A percentile compares a stretch with the other conserved stretches of the same genome.
Conservation (phyloP, 2,113 vertebrate genomes). For the Chloropsis cyanopogon region DNA sequence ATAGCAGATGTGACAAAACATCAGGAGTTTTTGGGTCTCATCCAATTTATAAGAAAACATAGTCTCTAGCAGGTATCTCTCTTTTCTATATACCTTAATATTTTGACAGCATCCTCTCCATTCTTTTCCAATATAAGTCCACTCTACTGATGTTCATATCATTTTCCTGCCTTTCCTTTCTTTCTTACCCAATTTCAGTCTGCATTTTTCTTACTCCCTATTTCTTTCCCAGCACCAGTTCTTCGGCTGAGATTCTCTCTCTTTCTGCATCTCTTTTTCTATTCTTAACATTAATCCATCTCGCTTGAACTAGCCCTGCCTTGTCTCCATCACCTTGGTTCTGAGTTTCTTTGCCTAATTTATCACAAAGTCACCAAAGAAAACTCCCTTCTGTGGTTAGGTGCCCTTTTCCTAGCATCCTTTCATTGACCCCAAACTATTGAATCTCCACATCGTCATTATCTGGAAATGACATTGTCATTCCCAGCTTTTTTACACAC, state of each 20-base stretch:
- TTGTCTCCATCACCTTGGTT: neutral
- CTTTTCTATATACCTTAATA: neutral
- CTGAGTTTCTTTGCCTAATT: neutral
- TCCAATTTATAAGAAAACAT: neutral
- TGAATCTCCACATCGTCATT: neutral
- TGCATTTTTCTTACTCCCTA: neutral
- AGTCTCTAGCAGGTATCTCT: neutral
- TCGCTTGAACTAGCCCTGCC: neutral
- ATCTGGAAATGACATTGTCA: neutral
- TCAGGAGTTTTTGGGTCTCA: neutral
- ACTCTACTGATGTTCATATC: fast-evolving
- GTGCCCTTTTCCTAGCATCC: neutral
- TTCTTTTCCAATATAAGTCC: neutral
- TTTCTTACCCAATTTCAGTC: neutral
- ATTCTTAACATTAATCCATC: neutral
- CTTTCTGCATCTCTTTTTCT: neutral
- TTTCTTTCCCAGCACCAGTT: neutral
- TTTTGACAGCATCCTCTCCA: neutral
- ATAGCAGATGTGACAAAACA: neutral
- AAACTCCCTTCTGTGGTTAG: neutral
- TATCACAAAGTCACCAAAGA: neutral
- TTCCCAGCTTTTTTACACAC: neutral
- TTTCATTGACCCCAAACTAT: neutral
- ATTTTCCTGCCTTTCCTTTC: neutral
- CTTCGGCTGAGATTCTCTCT: neutral